These are phyloP conservation scores for Potorous gilbertii DNA, from an alignment of 2,797 vertebrate species.

Conservation along the genomic window DNA sequence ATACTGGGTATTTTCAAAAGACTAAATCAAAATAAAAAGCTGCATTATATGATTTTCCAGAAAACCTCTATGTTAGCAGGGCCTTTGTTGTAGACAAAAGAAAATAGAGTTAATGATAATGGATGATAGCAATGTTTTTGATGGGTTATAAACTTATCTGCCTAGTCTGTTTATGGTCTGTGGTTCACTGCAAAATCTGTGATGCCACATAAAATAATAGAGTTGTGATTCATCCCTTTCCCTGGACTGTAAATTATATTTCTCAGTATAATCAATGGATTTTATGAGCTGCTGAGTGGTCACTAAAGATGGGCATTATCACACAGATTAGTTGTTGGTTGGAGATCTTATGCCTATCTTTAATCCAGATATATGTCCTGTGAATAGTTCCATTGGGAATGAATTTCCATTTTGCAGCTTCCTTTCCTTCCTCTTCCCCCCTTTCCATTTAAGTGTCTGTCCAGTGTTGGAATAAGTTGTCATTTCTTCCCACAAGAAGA, in stretches of 20 bases:
- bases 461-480: not conserved
- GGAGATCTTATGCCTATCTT: not conserved
- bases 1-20: conserved; percentile 12
- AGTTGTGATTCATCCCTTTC: conserved; percentile 38
- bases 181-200: conserved; percentile 70
- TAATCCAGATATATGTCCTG: not conserved
- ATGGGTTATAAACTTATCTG: conserved; percentile 67
- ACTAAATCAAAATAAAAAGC: conserved; percentile 12
- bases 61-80: not conserved
- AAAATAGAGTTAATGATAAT: conserved; percentile 62
- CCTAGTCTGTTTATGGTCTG: conserved; percentile 69
- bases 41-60: not conserved
- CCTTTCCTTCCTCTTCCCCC: conserved; percentile 7
- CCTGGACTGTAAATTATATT: conserved; percentile 41
- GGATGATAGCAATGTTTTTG: conserved; percentile 47
- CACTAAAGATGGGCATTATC: conserved; percentile 6
- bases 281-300: conserved; percentile 45
- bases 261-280: conserved; percentile 41
- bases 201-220: conserved; percentile 71
- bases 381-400: not conserved
- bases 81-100: conserved; percentile 20
- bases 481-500: conserved; percentile 18
- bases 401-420: not conserved
- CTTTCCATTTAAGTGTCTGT: not conserved
- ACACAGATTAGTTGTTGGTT: not conserved